Conservation (phyloP, 1,140 invertebrate genomes). For the Wasmannia auropunctata region DNA sequence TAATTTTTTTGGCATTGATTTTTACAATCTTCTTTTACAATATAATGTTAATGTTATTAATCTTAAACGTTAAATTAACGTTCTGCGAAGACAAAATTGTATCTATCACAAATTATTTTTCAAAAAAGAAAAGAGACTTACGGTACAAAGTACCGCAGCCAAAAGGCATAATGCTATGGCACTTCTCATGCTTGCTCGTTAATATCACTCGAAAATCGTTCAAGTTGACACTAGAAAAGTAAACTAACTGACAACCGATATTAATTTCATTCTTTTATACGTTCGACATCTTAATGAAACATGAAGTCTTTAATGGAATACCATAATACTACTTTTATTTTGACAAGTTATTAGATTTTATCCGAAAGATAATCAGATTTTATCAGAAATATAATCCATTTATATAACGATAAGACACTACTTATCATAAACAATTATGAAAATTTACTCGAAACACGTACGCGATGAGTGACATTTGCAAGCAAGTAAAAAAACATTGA, state of each 20-base stretch:
- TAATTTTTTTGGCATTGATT: not conserved
- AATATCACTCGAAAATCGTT: not conserved
- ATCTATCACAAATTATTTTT: not conserved
- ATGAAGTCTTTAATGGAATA: slow-evolving; percentile 18
- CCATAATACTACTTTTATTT: not conserved
- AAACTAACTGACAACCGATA: not conserved
- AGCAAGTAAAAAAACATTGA: not conserved
- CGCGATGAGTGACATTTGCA: not conserved
- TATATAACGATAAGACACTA: not conserved
- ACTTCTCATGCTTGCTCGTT: slow-evolving; percentile 10
- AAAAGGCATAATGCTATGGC: slow-evolving; percentile 4
- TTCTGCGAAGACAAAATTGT: not conserved
- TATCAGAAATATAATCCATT: not conserved
- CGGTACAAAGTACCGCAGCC: not conserved
- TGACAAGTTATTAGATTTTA: slow-evolving; percentile 3
- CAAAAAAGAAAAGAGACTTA: not conserved
- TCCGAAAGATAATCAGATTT: slow-evolving; percentile 16
- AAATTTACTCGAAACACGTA: not conserved
- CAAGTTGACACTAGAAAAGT: not conserved
- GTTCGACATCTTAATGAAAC: not conserved
- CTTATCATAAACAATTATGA: not conserved
- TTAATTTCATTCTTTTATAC: slow-evolving; percentile 22
- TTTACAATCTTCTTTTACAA: not conserved
- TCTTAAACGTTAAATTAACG: not conserved
- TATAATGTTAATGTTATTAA: not conserved